A percentile compares a stretch with the other conserved stretches of the same genome.
Conservation (phyloP, 2,888 invertebrate species). For the Orthosia gothica region DNA sequence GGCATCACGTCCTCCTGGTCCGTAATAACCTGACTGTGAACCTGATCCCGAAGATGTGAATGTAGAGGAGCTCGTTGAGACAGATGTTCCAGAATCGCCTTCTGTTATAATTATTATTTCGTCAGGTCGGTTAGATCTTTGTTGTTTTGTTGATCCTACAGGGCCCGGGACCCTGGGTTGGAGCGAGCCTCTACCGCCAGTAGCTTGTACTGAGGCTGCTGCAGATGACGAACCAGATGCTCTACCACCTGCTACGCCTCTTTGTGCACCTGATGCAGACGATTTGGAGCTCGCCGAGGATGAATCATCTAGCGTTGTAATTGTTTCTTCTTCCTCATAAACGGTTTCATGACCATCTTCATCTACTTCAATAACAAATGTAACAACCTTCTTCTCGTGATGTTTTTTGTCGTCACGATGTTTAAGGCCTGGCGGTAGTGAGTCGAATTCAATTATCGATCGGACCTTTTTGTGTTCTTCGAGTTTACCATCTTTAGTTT, state of each 20-base stretch:
- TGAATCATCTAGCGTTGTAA: conserved; percentile 48
- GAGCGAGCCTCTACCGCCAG: neutral
- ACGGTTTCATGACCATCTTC: conserved; percentile 75
- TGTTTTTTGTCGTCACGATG: conserved; percentile 64
- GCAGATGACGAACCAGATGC: neutral
- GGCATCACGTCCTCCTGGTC: neutral
- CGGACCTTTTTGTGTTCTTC: conserved; percentile 67
- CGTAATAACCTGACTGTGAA: neutral
- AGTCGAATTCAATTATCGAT: conserved; percentile 69
- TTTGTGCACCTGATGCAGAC: conserved; percentile 27
- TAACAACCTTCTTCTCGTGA: conserved; percentile 61
- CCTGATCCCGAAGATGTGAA: neutral
- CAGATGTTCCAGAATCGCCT: neutral
- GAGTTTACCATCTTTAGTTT: conserved; percentile 67
- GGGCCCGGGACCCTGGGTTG: neutral
- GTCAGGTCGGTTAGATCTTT: neutral
- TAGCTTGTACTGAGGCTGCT: neutral
- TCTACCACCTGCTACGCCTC: too few species aligned
- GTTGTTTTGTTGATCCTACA: neutral
- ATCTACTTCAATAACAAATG: conserved; percentile 73
- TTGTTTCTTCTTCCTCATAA: conserved; percentile 79
- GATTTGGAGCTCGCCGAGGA: conserved; percentile 28
- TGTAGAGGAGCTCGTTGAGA: neutral
- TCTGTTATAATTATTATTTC: conserved; percentile 8
- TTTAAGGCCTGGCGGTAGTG: conserved; percentile 43